These are phyloP conservation scores for Leptinotarsa peninsularis DNA, from an alignment of 2,888 invertebrate genomes.

Conservation along the genomic window DNA sequence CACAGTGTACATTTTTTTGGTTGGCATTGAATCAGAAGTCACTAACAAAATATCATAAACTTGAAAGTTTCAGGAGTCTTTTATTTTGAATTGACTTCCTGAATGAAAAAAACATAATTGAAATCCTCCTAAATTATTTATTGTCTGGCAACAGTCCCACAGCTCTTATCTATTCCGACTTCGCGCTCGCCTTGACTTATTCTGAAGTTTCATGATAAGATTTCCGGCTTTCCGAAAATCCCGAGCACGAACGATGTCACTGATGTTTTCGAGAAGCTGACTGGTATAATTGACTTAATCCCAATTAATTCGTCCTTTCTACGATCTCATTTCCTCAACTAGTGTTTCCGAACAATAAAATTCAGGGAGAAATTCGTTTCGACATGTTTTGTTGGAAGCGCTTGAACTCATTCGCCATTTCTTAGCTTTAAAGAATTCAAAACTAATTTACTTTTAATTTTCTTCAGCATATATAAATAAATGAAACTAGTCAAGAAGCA, in stretches of 20 bases:
- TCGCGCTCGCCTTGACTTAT: not conserved
- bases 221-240: constrained; percentile 3
- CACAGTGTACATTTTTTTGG: too few relatives aligned
- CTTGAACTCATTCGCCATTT: not conserved
- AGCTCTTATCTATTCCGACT: not conserved
- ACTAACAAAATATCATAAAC: too few relatives aligned
- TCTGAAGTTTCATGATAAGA: not conserved
- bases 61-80: too few relatives aligned
- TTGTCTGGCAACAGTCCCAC: not conserved
- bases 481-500: too few relatives aligned
- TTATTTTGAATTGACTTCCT: too few relatives aligned
- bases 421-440: not conserved
- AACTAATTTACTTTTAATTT: too few relatives aligned
- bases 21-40: too few relatives aligned
- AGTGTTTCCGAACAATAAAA: not conserved
- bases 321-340: constrained; percentile 8
- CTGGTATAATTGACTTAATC: constrained; percentile 17
- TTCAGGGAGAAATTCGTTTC: not conserved
- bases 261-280: constrained; percentile 16
- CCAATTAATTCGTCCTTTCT: constrained; percentile 17
- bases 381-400: not conserved
- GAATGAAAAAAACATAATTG: too few relatives aligned
- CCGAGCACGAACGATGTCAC: constrained; percentile 17
- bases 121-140: too few relatives aligned
- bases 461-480: too few relatives aligned